These are phyloP conservation scores for Dorcus parallelipipedus DNA, from an alignment of 2,888 invertebrate species.

Conservation along the genomic window DNA sequence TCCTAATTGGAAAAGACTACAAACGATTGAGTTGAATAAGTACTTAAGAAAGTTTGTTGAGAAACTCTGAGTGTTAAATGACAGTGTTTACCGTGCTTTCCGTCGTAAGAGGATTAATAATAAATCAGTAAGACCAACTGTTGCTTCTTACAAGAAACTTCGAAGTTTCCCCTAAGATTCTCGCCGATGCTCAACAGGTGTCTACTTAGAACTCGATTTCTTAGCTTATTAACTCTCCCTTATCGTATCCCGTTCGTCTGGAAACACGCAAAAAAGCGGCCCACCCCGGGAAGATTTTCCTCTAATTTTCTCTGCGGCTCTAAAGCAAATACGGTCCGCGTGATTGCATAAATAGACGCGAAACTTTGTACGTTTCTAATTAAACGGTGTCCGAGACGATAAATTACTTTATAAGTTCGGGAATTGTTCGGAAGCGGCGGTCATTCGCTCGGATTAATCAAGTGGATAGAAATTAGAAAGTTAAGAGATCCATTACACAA, in stretches of 20 bases:
- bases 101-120: constrained; percentile 12
- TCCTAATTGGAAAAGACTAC: background rate
- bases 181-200: constrained; percentile 30
- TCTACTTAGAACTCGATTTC: constrained; percentile 27
- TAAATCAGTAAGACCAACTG: constrained; percentile 31
- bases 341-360: constrained; percentile 23
- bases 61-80: background rate
- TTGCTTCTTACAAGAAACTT: constrained; percentile 25
- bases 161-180: constrained; percentile 20
- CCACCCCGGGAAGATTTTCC: no score
- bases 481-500: background rate
- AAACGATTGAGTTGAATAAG: background rate
- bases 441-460: constrained; percentile 29
- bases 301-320: background rate
- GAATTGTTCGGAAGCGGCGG: constrained; percentile 28
- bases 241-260: no score
- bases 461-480: constrained; percentile 14
- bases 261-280: no score
- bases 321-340: constrained; percentile 7
- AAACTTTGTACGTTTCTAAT: constrained; percentile 23
- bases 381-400: constrained; percentile 26
- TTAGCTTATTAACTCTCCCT: constrained; percentile 18
- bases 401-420: constrained; percentile 27
- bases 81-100: background rate
- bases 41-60: background rate